These are phyloP conservation scores for Panulirus ornatus DNA, from an alignment of 1,140 invertebrate species.

Conservation along the genomic window DNA sequence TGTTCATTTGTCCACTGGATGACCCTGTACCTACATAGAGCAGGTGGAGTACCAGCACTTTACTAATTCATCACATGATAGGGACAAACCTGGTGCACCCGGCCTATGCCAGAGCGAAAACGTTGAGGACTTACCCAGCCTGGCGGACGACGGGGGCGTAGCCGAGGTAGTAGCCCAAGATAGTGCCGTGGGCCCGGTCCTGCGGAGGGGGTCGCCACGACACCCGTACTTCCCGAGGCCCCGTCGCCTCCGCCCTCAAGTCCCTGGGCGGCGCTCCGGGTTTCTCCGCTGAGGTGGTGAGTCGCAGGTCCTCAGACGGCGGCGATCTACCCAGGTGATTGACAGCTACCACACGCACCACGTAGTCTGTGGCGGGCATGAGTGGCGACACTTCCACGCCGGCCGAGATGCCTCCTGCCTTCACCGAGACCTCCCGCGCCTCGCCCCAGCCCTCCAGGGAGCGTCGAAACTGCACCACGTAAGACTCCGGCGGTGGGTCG, in stretches of 20 bases:
- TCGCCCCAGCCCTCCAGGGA: slow-evolving; percentile 59
- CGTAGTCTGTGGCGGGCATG: slow-evolving; percentile 69
- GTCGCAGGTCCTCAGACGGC: slow-evolving; percentile 75
- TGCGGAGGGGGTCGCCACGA: slow-evolving; percentile 86
- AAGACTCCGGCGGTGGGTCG: slow-evolving; percentile 54
- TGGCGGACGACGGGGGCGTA: slow-evolving; percentile 48
- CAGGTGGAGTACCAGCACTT: too few species aligned
- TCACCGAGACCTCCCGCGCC: slow-evolving; percentile 54
- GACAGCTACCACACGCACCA: slow-evolving; percentile 69
- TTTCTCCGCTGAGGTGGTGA: slow-evolving; percentile 76
- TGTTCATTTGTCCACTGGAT: too few species aligned
- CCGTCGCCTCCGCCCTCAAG: slow-evolving; percentile 84
- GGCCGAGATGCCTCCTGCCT: background rate
- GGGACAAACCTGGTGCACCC: too few species aligned
- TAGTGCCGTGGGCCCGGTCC: slow-evolving; percentile 85
- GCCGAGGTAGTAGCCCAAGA: slow-evolving; percentile 83
- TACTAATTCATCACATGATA: too few species aligned
- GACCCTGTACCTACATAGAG: too few species aligned
- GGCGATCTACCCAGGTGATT: slow-evolving; percentile 77
- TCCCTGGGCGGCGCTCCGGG: slow-evolving; percentile 87
- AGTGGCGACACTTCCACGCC: slow-evolving; percentile 62
- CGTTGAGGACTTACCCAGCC: slow-evolving; percentile 34
- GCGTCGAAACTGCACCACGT: slow-evolving; percentile 66
- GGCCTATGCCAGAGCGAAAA: too few species aligned
- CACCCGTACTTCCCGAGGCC: slow-evolving; percentile 87